A percentile compares a stretch with the other conserved stretches of the same genome.
These are phyloP conservation scores for Phyllopteryx taeniolatus DNA, from an alignment of 2,113 vertebrate genomes.

Conservation along the genomic window DNA sequence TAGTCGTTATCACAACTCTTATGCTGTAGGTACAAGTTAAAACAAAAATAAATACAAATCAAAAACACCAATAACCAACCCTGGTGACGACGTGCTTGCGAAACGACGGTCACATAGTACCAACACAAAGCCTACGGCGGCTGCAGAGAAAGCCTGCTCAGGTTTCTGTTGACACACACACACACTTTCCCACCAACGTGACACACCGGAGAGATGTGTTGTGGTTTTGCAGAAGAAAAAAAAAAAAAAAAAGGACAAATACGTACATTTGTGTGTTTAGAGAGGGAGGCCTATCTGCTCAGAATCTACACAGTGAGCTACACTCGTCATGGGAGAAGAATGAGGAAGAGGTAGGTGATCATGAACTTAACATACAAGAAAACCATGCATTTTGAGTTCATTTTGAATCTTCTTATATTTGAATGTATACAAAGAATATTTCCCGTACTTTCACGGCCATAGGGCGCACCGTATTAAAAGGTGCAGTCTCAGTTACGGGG, in stretches of 20 bases:
- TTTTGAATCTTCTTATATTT: neutral
- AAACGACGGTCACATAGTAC: conserved; percentile 45
- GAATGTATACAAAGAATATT: too few species aligned
- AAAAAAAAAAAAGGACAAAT: conserved; percentile 5
- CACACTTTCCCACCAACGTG: conserved; percentile 37
- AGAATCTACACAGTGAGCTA: conserved; percentile 26
- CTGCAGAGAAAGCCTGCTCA: conserved; percentile 36
- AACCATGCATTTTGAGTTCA: neutral
- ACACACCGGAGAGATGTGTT: conserved; percentile 9
- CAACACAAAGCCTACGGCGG: conserved; percentile 40
- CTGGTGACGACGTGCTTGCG: conserved; percentile 29
- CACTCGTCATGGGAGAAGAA: conserved; percentile 27
- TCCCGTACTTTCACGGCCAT: too few species aligned
- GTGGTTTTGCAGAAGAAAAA: neutral
- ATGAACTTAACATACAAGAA: conserved; percentile 11
- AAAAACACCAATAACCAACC: conserved; percentile 10
- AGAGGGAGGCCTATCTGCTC: conserved; percentile 13
- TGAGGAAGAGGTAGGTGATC: conserved; percentile 28
- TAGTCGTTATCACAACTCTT: neutral
- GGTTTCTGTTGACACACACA: conserved; percentile 61
- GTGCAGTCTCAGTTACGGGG: too few species aligned
- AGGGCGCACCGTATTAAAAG: too few species aligned
- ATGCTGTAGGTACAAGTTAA: conserved; percentile 16
- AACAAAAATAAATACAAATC: neutral
- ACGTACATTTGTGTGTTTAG: neutral